Conservation (phyloP, 2,888 invertebrate species). For the Drosophila borealis region DNA sequence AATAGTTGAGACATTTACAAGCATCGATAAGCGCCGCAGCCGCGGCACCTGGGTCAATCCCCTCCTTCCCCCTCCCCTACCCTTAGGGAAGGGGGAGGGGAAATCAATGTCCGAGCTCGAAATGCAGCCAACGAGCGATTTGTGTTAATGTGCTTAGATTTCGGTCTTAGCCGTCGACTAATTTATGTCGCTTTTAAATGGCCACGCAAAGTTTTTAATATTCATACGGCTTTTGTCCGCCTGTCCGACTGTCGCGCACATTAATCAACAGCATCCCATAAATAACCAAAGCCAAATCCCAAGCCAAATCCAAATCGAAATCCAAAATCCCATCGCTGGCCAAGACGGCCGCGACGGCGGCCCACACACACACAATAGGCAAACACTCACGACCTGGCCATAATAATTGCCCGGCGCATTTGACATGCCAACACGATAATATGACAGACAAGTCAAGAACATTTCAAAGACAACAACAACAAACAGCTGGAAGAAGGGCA, state of each 20-base stretch:
- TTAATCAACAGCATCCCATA: conserved; percentile 70
- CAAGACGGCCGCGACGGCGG: conserved; percentile 36
- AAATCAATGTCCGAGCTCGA: conserved; percentile 27
- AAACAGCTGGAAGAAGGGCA: conserved; percentile 9
- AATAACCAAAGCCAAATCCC: conserved; percentile 52
- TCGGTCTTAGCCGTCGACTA: conserved; percentile 53
- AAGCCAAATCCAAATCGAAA: conserved; percentile 14
- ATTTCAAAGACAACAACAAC: conserved; percentile 51
- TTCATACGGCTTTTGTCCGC: conserved; percentile 57
- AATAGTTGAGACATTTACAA: conserved; percentile 84
- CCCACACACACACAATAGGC: conserved; percentile 67
- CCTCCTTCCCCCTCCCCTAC: background rate
- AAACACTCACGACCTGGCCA: conserved; percentile 38
- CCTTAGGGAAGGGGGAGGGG: background rate
- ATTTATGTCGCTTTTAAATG: conserved; percentile 75
- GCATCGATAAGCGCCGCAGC: conserved; percentile 69
- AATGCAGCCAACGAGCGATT: conserved; percentile 57
- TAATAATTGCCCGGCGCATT: conserved; percentile 63
- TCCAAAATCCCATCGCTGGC: conserved; percentile 30
- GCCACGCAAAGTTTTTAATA: conserved; percentile 66
- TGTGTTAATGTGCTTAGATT: conserved; percentile 71
- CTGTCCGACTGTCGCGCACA: conserved; percentile 49
- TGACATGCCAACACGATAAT: conserved; percentile 78
- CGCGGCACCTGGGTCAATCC: conserved; percentile 4
- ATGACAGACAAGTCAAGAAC: conserved; percentile 78